Evolutionary conservation across 1,140 invertebrate species (phyloP).

Genomic region (Aplysia californica): DNA sequence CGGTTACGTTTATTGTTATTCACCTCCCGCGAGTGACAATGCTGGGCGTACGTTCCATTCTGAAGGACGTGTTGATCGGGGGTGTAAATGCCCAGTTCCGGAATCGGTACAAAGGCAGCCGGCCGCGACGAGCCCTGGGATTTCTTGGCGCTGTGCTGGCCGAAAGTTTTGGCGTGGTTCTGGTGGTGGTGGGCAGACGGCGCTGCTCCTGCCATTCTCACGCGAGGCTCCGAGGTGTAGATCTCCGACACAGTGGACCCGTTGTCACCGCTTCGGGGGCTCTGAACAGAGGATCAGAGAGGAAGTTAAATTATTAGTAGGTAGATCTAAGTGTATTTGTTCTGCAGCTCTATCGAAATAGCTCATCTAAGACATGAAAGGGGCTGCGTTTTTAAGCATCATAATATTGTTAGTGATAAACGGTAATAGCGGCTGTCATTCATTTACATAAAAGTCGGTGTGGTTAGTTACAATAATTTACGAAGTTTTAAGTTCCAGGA

Average conservation of each 20-base stretch:
- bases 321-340: background rate
- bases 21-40: slow-evolving; percentile 10
- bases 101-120: slow-evolving; percentile 26
- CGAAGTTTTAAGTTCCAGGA: too few relatives aligned
- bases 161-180: too few relatives aligned
- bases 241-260: background rate
- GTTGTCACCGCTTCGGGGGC: background rate
- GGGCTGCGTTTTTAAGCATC: too few relatives aligned
- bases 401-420: too few relatives aligned
- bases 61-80: slow-evolving; percentile 28
- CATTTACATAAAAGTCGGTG: too few relatives aligned
- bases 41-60: slow-evolving; percentile 28
- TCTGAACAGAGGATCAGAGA: background rate
- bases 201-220: background rate
- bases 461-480: too few relatives aligned
- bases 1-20: slow-evolving; percentile 10
- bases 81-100: slow-evolving; percentile 17
- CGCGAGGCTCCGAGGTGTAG: background rate
- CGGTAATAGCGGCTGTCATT: too few relatives aligned
- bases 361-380: too few relatives aligned
- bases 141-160: too few relatives aligned
- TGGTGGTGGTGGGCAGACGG: background rate
- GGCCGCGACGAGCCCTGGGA: too few relatives aligned
- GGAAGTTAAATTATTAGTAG: background rate
- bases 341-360: too few relatives aligned